phyloP scores from a whole-genome alignment of 1,140 invertebrate genomes.

The Bactericera cockerelli region DNA sequence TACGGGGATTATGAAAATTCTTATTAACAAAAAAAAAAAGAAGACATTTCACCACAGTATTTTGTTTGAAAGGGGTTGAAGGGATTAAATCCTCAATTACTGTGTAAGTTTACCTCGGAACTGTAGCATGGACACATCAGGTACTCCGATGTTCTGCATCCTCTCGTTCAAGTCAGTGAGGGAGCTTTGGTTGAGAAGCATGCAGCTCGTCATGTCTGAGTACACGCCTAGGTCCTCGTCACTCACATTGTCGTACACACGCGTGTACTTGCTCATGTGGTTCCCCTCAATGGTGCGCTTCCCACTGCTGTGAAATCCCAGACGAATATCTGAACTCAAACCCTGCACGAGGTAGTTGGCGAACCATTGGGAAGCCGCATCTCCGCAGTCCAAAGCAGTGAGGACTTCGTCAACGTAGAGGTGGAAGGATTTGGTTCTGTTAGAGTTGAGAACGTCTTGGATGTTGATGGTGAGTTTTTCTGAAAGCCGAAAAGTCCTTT shows the following conservation, averaged over 20 bases:
- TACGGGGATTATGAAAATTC: no score
- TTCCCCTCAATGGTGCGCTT: conserved; percentile 6
- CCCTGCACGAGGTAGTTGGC: not conserved
- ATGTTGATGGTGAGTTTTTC: no score
- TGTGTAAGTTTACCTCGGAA: conserved; percentile 2
- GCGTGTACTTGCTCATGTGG: conserved; percentile 11
- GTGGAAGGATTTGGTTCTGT: not conserved
- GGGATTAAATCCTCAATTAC: no score
- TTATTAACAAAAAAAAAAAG: no score
- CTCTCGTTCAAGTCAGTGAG: conserved; percentile 42
- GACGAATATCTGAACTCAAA: not conserved
- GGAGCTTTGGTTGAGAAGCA: conserved; percentile 43
- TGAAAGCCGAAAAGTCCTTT: no score
- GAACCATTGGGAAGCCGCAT: not conserved
- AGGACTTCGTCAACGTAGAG: not conserved
- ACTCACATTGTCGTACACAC: conserved; percentile 14
- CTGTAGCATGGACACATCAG: not conserved
- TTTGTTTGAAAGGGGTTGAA: no score
- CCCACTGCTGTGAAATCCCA: not conserved
- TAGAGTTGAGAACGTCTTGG: no score
- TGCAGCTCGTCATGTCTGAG: conserved; percentile 39
- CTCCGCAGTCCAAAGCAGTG: not conserved
- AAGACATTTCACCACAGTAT: no score
- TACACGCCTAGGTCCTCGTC: conserved; percentile 35
- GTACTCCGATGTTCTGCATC: conserved; percentile 25